Base-by-base conservation (phyloP, 2,113 vertebrate genomes). In the Oncorhynchus tshawytscha region DNA sequence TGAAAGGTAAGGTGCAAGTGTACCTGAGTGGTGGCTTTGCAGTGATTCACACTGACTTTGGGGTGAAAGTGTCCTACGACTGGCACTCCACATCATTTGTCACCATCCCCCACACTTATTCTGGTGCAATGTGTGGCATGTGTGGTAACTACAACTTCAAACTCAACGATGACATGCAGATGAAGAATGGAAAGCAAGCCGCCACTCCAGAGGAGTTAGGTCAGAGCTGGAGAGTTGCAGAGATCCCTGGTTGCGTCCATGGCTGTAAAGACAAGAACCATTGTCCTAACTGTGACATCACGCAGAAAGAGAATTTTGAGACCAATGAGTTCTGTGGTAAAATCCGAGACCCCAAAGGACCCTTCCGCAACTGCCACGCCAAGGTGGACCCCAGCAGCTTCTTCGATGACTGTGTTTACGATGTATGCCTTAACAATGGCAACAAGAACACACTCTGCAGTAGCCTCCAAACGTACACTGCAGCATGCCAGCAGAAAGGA, bases 61-160 rank as follows among this genome's bases (percentile, higher is more conserved):
- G 84, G 2, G 65, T 93, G 64, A 59, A 72, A 6, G 70, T 93
- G 22, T 81, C 87, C 91, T 92, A 86, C 5, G 81, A 92, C 2
- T 87, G 87, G 0, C 66, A 89, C 0, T 67, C 70, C 70, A 57
- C 84, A 0, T 0, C 92, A 48, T 64, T 87, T 48, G 80, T 92
- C 0, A 89, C 76, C 7, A 16, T 93, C 25, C 90, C 93, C 1
- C 80, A 78, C 71, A 8, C 84, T 66, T 89, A 87, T 48, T 24
- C 48, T 22, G 83, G 84, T 1, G 62, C 18, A 1, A 81, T 86
- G 16, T 88, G 88, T 29, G 89, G 89, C 64, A 89, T 94, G 72
- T 94, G 91, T 15, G 93, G 91, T 2, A 90, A 94, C 82, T 92
- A 89, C 79, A 92, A 93, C 1, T 79, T 86, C 20, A 88, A 93